Base-by-base conservation (phyloP, 2,888 invertebrate species). In the Metacarcinus magister region DNA sequence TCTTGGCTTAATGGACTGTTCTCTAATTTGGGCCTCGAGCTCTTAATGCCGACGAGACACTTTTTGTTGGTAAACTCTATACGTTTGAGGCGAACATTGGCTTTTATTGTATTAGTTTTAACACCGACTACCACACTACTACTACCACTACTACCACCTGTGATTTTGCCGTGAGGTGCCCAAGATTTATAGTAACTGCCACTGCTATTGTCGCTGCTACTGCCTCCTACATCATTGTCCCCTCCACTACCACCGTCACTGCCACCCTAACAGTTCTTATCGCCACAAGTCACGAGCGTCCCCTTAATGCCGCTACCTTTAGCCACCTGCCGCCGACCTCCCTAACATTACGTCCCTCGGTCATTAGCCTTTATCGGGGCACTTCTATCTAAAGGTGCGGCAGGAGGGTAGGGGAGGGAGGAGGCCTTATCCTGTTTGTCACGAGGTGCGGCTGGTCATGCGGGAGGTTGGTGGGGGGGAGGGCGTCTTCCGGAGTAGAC, bases 321-420 rank as follows among this genome's bases (percentile, higher is more conserved):
- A 32, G 13, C 82, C 82, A 28, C 32, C 32, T 32, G 32, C 82
- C 82, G 82, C 13, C 82, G 32, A 28, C 82, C 32, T 32, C 32
- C 28, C 32, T 82, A 28, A 82, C 82, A 82, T 82, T 82, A 82
- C 82, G 82, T 23, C 32, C 32, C 82, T 32, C 32, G 28, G 32
- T 32, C 32, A 82, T 82, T 82, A 82, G 82, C 82, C 32, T 28
- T 82, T 82, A 82, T 82, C 82, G 28, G 82, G 7, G 82, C 82
- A 16, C 10, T 16, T 28, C 32, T 28, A 16, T 82, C 32, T 82
- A 67, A 7, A n/a, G n/a, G 19, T 67, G 67, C 67, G n/a, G 67
- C 67, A 67, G 67, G 67, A 67, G 67, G 82, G 82, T 23, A 23
- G 19, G 75, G 75, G 75, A 7, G 8, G 28, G 32, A 7, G 13